A percentile compares a stretch with the other conserved stretches of the same genome.
phyloP scores from a whole-genome alignment of 2,797 vertebrate genomes.

The Cygnus olor region DNA sequence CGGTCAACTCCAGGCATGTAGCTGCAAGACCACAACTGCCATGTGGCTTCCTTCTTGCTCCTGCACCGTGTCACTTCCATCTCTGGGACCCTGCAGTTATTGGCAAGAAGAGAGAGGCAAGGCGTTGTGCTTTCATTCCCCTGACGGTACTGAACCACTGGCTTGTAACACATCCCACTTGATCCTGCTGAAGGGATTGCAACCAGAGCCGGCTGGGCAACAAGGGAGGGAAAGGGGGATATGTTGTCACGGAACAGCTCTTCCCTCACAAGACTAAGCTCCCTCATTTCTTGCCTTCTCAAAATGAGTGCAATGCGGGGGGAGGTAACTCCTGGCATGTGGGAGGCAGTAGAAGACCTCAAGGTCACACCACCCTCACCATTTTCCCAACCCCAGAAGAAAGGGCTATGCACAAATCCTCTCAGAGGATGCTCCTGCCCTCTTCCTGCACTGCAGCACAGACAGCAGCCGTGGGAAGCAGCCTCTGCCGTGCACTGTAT shows the following conservation, averaged over 20 bases:
- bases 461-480: neutral
- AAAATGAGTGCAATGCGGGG: neutral
- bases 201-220: neutral
- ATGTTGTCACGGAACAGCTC: neutral
- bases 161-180: neutral
- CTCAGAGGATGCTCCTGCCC: neutral
- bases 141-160: neutral
- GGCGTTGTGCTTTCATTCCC: neutral
- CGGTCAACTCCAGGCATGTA: neutral
- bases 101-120: neutral
- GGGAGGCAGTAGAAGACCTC: neutral
- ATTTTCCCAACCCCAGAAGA: neutral
- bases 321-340: neutral
- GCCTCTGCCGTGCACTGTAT: rapidly evolving
- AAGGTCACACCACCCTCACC: neutral
- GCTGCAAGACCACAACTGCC: neutral
- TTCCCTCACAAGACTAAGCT: neutral
- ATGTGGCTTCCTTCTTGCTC: neutral
- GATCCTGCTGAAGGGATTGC: neutral
- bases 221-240: neutral
- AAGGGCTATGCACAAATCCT: neutral
- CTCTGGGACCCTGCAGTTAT: neutral
- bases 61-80: neutral
- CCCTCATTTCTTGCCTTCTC: neutral
- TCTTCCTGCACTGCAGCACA: neutral